Evolutionary conservation across 2,888 invertebrate genomes (phyloP).

Genomic region (Lamellibrachia satsuma): DNA sequence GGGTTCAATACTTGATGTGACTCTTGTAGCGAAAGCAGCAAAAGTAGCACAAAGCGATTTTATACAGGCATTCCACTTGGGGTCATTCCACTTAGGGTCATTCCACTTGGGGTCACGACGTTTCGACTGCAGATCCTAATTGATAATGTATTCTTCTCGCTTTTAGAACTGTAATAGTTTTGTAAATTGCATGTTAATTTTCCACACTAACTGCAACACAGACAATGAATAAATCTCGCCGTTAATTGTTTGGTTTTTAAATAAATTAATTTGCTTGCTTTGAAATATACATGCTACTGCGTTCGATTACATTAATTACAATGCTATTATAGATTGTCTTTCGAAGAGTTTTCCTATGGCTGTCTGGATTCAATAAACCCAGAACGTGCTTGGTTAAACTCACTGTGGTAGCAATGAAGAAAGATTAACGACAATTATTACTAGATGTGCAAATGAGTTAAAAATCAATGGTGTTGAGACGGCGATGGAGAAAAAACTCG

Average conservation of each 20-base stretch:
- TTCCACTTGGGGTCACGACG: neutral
- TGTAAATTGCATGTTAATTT: neutral
- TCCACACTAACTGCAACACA: neutral
- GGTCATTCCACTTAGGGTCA: too few relatives aligned
- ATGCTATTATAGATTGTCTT: neutral
- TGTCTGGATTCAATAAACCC: neutral
- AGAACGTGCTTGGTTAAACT: neutral
- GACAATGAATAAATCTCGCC: neutral
- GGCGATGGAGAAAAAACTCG: neutral
- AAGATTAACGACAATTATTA: neutral
- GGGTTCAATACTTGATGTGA: too few relatives aligned
- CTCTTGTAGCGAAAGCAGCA: too few relatives aligned
- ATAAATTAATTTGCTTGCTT: neutral
- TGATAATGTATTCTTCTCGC: too few relatives aligned
- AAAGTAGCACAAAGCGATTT: neutral
- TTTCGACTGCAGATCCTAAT: too few relatives aligned
- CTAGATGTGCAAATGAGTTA: neutral
- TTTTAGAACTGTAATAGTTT: too few relatives aligned
- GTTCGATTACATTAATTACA: neutral
- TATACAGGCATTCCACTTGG: neutral
- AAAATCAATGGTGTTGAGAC: constrained; percentile 3
- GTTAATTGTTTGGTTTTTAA: neutral
- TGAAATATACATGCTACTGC: neutral
- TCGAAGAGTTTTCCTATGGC: neutral
- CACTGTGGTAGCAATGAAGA: neutral